These are phyloP conservation scores for Whitmania pigra DNA, from an alignment of 1,140 invertebrate genomes.

Conservation along the genomic window DNA sequence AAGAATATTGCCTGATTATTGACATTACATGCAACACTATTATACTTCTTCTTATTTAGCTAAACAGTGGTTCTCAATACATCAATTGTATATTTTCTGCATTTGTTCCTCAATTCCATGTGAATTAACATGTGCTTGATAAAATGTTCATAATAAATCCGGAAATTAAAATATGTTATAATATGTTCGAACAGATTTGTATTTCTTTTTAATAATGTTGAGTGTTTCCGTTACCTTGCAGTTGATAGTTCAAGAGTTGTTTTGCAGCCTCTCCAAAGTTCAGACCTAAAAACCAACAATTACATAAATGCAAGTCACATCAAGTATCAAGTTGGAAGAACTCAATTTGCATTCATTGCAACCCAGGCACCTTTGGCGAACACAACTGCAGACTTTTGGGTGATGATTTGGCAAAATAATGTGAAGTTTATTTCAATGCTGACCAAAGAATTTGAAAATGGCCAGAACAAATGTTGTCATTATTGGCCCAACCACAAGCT, in stretches of 20 bases:
- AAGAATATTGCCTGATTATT: too few species aligned
- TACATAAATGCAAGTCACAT: slow-evolving; percentile 12
- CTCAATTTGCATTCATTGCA: not conserved
- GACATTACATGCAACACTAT: too few species aligned
- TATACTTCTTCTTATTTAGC: too few species aligned
- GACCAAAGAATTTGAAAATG: slow-evolving; percentile 8
- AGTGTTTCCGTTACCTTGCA: not conserved
- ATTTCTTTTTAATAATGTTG: not conserved
- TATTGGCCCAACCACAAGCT: not conserved
- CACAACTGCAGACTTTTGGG: slow-evolving; percentile 1
- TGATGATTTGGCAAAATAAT: slow-evolving; percentile 7
- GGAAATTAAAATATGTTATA: too few species aligned
- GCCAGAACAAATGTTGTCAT: not conserved
- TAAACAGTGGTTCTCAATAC: too few species aligned
- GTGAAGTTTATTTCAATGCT: not conserved
- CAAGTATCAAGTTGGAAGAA: not conserved
- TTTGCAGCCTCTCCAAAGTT: not conserved
- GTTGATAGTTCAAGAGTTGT: slow-evolving; percentile 4
- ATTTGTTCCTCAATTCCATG: too few species aligned
- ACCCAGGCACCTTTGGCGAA: not conserved
- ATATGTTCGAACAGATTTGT: too few species aligned
- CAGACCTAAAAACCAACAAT: not conserved
- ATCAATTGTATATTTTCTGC: too few species aligned
- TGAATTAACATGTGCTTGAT: too few species aligned
- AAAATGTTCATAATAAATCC: too few species aligned